Conservation (phyloP, 1,140 invertebrate genomes). For the Philotrypesis tridentata region DNA sequence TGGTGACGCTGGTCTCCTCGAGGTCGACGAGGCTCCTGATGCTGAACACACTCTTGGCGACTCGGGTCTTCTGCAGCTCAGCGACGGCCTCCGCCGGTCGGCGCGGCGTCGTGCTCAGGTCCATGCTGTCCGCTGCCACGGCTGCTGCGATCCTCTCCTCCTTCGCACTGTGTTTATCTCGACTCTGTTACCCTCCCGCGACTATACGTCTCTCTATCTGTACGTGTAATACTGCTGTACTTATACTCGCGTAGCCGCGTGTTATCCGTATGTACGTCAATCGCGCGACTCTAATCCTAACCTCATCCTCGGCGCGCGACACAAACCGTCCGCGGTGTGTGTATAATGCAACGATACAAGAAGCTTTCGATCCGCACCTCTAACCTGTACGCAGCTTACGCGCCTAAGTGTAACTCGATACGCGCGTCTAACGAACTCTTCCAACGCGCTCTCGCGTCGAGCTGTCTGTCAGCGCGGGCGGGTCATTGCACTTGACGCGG, state of each 20-base stretch:
- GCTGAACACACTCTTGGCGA: constrained; percentile 76
- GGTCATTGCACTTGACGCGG: constrained; percentile 1
- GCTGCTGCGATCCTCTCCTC: background rate
- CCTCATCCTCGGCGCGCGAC: background rate
- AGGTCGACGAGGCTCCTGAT: constrained; percentile 76
- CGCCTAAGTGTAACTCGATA: background rate
- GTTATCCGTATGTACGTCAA: background rate
- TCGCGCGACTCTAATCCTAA: background rate
- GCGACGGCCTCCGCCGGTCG: constrained; percentile 53
- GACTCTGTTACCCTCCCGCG: background rate
- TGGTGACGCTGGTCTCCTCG: constrained; percentile 63
- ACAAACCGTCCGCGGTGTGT: too few species aligned
- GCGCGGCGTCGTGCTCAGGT: constrained; percentile 69
- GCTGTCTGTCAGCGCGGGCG: background rate
- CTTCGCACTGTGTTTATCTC: background rate
- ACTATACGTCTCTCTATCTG: too few species aligned
- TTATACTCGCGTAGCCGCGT: too few species aligned
- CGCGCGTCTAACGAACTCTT: background rate
- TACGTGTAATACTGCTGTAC: too few species aligned
- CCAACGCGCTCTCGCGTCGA: background rate
- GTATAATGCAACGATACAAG: background rate
- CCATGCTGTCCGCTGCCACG: constrained; percentile 56
- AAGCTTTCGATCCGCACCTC: too few species aligned
- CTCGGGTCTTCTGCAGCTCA: constrained; percentile 71
- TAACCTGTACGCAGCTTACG: too few species aligned